Evolutionary conservation across 37 sponge, comb jelly and placozoan genomes (phyloP), one percentile per base, ranked within the genome.

Genomic region (Tethya wilhelma): DNA sequence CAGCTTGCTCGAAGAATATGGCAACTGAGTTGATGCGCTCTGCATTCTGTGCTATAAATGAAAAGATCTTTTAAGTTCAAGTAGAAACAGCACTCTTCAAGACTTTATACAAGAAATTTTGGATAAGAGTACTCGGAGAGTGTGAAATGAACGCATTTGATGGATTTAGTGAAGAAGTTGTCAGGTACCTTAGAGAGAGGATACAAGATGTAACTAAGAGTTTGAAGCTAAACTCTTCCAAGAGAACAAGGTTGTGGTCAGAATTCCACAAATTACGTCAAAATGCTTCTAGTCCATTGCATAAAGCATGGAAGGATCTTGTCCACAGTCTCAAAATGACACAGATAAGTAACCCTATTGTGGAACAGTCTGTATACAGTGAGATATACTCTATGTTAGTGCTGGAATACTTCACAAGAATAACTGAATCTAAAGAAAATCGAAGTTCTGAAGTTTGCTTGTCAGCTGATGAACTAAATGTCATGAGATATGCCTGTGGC

Each of bases 401-500:
- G 14, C 14, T 49, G 53, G 53, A 49, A 9, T 49, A 49, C 53
- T 19, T 49, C 14, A 49, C 9, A 14, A 49, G 9, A 49, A 49
- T 9, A 49, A 49, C 9, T 19, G 14, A 49, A 49, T 19, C 53
- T 14, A 14, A 14, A 14, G 53, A 9, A 49, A 49, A 49, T 14
- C 53, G 53, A 19, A 14, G 34, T 7, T 38, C 29, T 17, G 38
- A 67, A 70, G 46, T 19, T 25, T 22, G 7, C 20, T 60, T 65
- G 26, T 29, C 42, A 26, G 31, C 59, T 20, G 79, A 78, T 64
- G 79, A 78, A 44, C 67, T 78, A 37, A 78, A 78, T 78, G 79
- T 67, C 53, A 39, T 78, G 67, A 66, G 44, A 67, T 78, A 78
- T 44, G 67, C 79, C 23, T 64, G 67, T 65, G 79, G 79, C 64